These are phyloP conservation scores for Maniola hyperantus DNA, from an alignment of 2,888 invertebrate species.

Conservation along the genomic window DNA sequence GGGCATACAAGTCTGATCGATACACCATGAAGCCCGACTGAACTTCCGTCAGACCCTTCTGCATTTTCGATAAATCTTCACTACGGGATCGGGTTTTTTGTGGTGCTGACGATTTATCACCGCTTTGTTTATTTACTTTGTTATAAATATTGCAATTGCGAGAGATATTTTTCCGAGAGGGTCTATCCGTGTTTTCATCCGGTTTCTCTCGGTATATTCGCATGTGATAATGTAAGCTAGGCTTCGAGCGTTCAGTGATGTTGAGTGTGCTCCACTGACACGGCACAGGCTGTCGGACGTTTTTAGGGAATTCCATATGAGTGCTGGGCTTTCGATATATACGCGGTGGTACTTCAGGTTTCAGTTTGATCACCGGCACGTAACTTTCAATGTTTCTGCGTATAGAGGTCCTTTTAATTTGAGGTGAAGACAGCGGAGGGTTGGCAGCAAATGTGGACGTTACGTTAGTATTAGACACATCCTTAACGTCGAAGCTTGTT, in stretches of 20 bases:
- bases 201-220: constrained; percentile 72
- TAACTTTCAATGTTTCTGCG: constrained; percentile 70
- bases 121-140: constrained; percentile 53
- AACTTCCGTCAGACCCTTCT: constrained; percentile 67
- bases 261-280: constrained; percentile 78
- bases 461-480: constrained; percentile 78
- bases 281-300: constrained; percentile 68
- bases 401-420: constrained; percentile 79
- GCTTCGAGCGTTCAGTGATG: constrained; percentile 74
- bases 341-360: constrained; percentile 75
- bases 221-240: constrained; percentile 79
- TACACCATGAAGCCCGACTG: constrained; percentile 83
- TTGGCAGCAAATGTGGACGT: constrained; percentile 75
- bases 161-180: constrained; percentile 58
- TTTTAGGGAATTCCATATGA: constrained; percentile 74
- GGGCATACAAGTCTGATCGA: constrained; percentile 93
- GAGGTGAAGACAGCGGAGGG: constrained; percentile 71
- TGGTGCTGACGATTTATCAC: constrained; percentile 48
- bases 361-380: constrained; percentile 69
- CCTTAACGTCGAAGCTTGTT: constrained; percentile 80
- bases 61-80: constrained; percentile 74
- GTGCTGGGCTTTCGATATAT: constrained; percentile 74
- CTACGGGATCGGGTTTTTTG: constrained; percentile 74
- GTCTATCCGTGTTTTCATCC: constrained; percentile 52
- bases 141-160: constrained; percentile 66